Conservation (phyloP, 2,797 vertebrate species). For the Pseudopleuronectes americanus region DNA sequence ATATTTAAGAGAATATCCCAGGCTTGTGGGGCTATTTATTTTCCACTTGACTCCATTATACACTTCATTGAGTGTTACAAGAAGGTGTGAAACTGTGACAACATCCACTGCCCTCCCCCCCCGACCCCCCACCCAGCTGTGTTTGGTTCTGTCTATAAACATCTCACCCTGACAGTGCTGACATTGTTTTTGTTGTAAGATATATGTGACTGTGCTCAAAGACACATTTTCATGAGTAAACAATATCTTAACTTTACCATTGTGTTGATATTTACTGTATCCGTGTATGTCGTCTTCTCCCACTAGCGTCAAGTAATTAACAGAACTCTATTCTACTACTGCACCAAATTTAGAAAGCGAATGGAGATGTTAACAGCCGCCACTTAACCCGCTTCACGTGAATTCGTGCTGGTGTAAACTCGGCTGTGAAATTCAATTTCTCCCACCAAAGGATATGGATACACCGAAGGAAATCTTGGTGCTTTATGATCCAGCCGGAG, state of each 20-base stretch:
- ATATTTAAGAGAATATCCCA: too few species aligned
- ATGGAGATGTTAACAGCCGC: slow-evolving; percentile 63
- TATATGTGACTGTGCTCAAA: background rate
- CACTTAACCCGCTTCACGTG: slow-evolving; percentile 51
- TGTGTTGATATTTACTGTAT: background rate
- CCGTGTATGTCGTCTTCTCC: slow-evolving; percentile 2
- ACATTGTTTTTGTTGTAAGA: background rate
- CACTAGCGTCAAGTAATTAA: background rate
- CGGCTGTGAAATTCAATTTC: slow-evolving; percentile 70
- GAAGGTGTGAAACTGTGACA: background rate
- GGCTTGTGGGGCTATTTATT: background rate
- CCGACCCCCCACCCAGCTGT: too few species aligned
- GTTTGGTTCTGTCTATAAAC: background rate
- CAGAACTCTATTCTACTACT: slow-evolving; percentile 12
- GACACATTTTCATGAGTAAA: too few species aligned
- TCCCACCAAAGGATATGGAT: slow-evolving; percentile 50
- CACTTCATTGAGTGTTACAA: background rate
- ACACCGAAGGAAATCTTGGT: slow-evolving; percentile 59
- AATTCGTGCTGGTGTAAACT: slow-evolving; percentile 60
- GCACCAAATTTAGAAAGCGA: slow-evolving; percentile 41
- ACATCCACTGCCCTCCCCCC: background rate
- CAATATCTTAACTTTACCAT: too few species aligned
- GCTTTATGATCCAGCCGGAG: slow-evolving; percentile 68
- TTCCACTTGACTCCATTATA: background rate
- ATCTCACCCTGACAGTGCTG: background rate